Conservation (phyloP, 2,888 invertebrate species). For the Platycnemis pennipes region DNA sequence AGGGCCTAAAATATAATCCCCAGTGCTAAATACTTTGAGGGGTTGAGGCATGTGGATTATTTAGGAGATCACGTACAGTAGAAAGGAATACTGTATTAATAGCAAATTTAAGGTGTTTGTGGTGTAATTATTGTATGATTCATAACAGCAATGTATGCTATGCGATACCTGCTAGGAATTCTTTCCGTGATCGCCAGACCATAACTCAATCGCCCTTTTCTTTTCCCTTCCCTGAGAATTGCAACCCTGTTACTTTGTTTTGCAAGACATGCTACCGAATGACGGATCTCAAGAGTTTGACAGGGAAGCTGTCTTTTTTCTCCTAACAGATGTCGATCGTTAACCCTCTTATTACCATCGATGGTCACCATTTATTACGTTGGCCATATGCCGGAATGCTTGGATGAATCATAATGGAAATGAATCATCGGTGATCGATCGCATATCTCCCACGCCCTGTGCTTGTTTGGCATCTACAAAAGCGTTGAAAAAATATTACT, state of each 20-base stretch:
- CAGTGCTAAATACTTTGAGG: too few species aligned
- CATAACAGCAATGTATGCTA: too few species aligned
- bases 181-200: too few species aligned
- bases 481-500: neutral
- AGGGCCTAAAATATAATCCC: too few species aligned
- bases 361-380: neutral
- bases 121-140: too few species aligned
- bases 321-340: neutral
- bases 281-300: neutral
- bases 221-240: neutral
- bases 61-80: too few species aligned
- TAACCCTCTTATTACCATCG: neutral
- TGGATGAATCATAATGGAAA: neutral
- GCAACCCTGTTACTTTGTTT: neutral
- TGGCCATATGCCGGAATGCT: neutral
- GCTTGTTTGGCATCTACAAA: neutral
- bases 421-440: neutral
- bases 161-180: too few species aligned
- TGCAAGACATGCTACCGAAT: neutral
- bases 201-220: too few species aligned
- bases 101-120: too few species aligned
- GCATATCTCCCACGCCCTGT: neutral
- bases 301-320: neutral
- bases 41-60: too few species aligned
- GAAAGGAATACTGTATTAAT: too few species aligned